Evolutionary conservation across 2,888 invertebrate species (phyloP), one percentile per base, ranked within the genome.

Genomic region (Poecilobothrus nobilitatus): DNA sequence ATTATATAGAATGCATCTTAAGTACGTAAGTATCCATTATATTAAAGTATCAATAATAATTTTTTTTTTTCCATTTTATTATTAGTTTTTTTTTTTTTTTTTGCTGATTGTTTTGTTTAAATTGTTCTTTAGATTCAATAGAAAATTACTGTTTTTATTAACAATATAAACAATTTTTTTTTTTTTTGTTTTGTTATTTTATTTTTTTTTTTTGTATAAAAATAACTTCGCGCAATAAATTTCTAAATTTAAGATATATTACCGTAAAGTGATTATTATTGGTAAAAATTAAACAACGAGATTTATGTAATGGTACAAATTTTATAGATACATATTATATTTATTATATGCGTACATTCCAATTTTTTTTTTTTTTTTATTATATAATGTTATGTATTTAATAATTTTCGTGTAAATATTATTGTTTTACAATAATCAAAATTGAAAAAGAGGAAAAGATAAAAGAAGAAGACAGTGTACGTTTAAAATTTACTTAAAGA

Each of bases 241-340:
- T 18, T 53, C 9, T 1, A 53, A 12, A 18, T 53, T 53, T 18
- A 12, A 53, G 18, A 53, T 53, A 53, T 53, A 53, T 53, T 53
- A n/a, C 53, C 18, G 53, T n/a, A 53, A 53, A 53, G 53, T 53
- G 53, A 53, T 53, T 53, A 53, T 53, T 53, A 53, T 18, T 53
- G 6, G 18, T 18, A 53, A 53, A 53, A 53, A 53, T 18, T 18
- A 37, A 37, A 37, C 8, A 37, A 37, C 9, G 6, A 53, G 6
- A 53, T 15, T 12, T 53, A 53, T 53, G 6, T 15, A 53, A 18
- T 12, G 15, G 41, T 41, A 41, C 15, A 41, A 41, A 41, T 41
- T 12, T 12, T 6, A 8, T 41, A 15, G 5, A 41, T n/a, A n/a
- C n/a, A 9, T 8, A 12, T 9, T 41, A 41, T 41, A 41, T 41